These are phyloP conservation scores for Glaucomys volans DNA, from an alignment of 2,113 vertebrate genomes.

Conservation along the genomic window DNA sequence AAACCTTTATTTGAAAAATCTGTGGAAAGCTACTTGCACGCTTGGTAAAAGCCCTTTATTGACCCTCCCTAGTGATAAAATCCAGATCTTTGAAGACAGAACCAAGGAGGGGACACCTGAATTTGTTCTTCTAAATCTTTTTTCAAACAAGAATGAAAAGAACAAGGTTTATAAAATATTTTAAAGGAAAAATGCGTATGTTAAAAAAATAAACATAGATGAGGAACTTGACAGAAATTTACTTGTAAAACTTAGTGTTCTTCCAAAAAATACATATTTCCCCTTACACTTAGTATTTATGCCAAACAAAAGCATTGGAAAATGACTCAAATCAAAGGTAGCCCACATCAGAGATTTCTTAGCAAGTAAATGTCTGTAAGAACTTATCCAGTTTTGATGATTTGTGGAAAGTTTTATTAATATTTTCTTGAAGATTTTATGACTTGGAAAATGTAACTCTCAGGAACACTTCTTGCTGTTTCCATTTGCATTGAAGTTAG, in stretches of 20 bases:
- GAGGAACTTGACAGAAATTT: constrained; percentile 69
- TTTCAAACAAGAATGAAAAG: constrained; percentile 81
- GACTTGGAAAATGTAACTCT: constrained; percentile 78
- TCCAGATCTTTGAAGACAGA: constrained; percentile 85
- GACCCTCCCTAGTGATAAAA: constrained; percentile 89
- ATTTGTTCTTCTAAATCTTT: constrained; percentile 84
- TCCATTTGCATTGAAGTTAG: constrained; percentile 71
- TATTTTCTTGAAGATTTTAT: constrained; percentile 81
- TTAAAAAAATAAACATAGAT: constrained; percentile 66
- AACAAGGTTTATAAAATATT: constrained; percentile 75
- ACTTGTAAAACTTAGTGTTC: constrained; percentile 60
- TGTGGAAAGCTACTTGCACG: constrained; percentile 69
- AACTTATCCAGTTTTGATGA: constrained; percentile 76
- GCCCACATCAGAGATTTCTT: constrained; percentile 70
- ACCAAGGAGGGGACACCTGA: constrained; percentile 82
- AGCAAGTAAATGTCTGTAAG: constrained; percentile 68
- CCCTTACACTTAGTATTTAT: constrained; percentile 47
- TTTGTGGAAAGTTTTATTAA: constrained; percentile 83
- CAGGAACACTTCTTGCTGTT: constrained; percentile 69
- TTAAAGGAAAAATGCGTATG: constrained; percentile 64
- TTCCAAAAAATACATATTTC: constrained; percentile 74
- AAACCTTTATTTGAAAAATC: constrained; percentile 77
- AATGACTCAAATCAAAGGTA: constrained; percentile 77
- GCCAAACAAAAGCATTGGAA: constrained; percentile 77
- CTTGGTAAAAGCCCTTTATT: constrained; percentile 85